phyloP scores from a whole-genome alignment of 2,113 vertebrate genomes.

The Eurypyga helias region DNA sequence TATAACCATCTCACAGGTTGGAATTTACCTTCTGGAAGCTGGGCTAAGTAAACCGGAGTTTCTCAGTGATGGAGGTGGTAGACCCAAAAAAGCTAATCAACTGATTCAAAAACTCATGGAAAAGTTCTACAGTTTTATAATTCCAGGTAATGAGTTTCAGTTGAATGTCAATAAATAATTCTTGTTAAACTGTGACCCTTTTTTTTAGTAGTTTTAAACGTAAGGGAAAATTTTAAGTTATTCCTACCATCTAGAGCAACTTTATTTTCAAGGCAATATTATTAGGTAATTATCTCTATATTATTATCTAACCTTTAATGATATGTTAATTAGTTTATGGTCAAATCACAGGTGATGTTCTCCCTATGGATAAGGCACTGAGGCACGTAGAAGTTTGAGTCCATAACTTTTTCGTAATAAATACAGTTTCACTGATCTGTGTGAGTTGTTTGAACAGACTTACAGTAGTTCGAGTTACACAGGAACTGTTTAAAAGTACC shows the following conservation, averaged over 20 bases:
- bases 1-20: constrained; percentile 78
- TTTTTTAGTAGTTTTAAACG: neutral
- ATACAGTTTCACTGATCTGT: neutral
- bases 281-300: neutral
- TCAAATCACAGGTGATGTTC: neutral
- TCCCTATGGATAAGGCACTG: neutral
- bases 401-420: neutral
- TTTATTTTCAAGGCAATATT: neutral
- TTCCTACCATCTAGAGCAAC: neutral
- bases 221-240: neutral
- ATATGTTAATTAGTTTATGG: neutral
- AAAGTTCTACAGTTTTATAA: constrained; percentile 88
- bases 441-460: neutral
- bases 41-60: constrained; percentile 90
- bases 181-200: neutral
- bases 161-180: neutral
- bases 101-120: constrained; percentile 95
- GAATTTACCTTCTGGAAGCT: constrained; percentile 89
- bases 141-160: constrained; percentile 82
- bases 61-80: constrained; percentile 89
- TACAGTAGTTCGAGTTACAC: neutral
- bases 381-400: neutral
- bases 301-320: neutral
- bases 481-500: neutral
- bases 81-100: constrained; percentile 91